phyloP scores from a whole-genome alignment of 2,888 invertebrate genomes.

The Odontomyia ornata region DNA sequence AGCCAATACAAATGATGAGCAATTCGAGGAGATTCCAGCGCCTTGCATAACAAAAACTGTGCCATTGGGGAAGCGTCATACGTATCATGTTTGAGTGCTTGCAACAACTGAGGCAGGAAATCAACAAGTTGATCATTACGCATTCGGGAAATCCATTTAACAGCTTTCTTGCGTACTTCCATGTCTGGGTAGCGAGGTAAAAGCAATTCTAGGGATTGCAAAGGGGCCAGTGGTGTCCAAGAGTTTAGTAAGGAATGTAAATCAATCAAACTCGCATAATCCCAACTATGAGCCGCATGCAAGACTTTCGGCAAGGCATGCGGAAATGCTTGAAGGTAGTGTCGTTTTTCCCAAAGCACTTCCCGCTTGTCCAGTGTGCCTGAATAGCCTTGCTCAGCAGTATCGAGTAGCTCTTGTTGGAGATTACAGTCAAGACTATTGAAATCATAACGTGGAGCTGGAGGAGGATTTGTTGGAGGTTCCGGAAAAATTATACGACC shows the following conservation, averaged over 20 bases:
- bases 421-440: constrained; percentile 80
- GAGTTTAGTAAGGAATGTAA: constrained; percentile 84
- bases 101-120: constrained; percentile 91
- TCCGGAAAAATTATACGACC: constrained; percentile 73
- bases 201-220: constrained; percentile 90
- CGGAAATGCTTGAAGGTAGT: constrained; percentile 85
- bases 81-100: constrained; percentile 89
- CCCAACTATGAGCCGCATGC: constrained; percentile 90
- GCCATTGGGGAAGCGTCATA: constrained; percentile 91
- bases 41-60: constrained; percentile 80
- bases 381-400: constrained; percentile 63
- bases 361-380: constrained; percentile 65
- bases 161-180: constrained; percentile 85
- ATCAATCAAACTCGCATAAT: constrained; percentile 85
- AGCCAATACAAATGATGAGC: constrained; percentile 97
- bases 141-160: constrained; percentile 80
- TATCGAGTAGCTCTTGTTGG: constrained; percentile 63
- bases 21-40: constrained; percentile 86
- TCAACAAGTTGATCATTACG: constrained; percentile 89
- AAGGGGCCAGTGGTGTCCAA: constrained; percentile 87
- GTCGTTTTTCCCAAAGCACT: constrained; percentile 93
- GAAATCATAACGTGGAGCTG: constrained; percentile 71
- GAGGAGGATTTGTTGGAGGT: constrained; percentile 63
- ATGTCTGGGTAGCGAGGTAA: constrained; percentile 94
- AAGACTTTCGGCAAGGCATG: constrained; percentile 87